These are phyloP conservation scores for Cryptocephalus primarius DNA, from an alignment of 2,888 invertebrate species.

Conservation along the genomic window DNA sequence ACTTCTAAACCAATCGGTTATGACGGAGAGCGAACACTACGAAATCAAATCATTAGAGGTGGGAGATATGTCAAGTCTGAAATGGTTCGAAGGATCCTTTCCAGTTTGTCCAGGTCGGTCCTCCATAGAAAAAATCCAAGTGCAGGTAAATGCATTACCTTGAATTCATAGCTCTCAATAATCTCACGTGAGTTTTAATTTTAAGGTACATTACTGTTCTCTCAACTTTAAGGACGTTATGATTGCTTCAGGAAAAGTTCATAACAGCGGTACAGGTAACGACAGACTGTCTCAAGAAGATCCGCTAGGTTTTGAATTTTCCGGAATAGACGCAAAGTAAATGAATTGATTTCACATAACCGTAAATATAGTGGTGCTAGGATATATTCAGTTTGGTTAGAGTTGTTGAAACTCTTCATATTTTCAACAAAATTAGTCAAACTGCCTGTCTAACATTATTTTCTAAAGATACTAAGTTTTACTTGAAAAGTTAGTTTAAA, in stretches of 20 bases:
- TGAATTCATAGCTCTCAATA: too few species aligned
- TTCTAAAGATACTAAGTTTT: too few species aligned
- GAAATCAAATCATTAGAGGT: constrained; percentile 65
- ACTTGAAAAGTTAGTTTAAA: too few species aligned
- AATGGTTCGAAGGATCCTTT: constrained; percentile 62
- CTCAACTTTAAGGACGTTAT: constrained; percentile 92
- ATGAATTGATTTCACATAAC: too few species aligned
- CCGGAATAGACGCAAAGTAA: constrained; percentile 44
- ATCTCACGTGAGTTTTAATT: too few species aligned
- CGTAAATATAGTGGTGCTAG: too few species aligned
- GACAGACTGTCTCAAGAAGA: constrained; percentile 51
- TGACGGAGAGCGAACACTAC: constrained; percentile 50
- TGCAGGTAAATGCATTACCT: too few species aligned
- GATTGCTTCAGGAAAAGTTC: constrained; percentile 83
- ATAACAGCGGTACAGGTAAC: constrained; percentile 67
- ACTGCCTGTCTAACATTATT: too few species aligned
- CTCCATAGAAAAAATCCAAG: not conserved
- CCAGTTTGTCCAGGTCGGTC: not conserved
- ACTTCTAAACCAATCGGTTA: constrained; percentile 44
- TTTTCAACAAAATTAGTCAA: too few species aligned
- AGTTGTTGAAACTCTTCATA: too few species aligned
- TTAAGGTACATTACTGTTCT: constrained; percentile 51
- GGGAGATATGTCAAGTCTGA: constrained; percentile 79
- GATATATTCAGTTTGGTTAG: too few species aligned
- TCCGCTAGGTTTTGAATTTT: constrained; percentile 57